These are phyloP conservation scores for Protonemura montana DNA, from an alignment of 2,888 invertebrate genomes.

Conservation along the genomic window DNA sequence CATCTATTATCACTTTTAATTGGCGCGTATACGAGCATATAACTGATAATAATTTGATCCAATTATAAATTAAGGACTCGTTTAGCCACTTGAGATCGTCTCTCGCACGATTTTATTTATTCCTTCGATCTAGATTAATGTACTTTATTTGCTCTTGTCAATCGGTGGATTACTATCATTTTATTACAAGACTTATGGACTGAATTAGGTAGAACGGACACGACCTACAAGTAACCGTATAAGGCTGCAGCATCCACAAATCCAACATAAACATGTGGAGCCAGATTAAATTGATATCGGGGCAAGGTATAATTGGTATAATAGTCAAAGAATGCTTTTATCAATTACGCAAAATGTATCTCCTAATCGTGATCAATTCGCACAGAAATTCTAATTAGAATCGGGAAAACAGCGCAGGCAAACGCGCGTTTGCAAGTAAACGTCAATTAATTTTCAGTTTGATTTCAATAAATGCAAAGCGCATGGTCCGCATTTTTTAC, in stretches of 20 bases:
- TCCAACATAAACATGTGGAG: not conserved
- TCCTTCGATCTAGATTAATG: constrained; percentile 2
- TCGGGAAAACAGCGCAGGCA: not conserved
- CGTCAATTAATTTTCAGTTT: not conserved
- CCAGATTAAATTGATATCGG: not conserved
- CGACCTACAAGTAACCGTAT: not conserved
- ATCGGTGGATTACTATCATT: constrained; percentile 17
- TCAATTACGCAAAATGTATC: not conserved
- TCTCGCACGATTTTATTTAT: not conserved
- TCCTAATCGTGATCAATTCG: not conserved
- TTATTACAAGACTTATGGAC: not conserved
- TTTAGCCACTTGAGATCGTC: constrained; percentile 1
- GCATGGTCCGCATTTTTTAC: not conserved
- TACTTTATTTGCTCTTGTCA: constrained; percentile 24
- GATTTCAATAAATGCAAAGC: not conserved
- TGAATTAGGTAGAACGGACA: not conserved
- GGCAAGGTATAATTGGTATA: not conserved
- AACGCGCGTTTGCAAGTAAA: not conserved
- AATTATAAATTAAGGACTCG: constrained; percentile 12
- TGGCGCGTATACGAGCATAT: not conserved
- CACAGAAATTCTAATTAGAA: not conserved
- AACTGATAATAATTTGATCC: not conserved
- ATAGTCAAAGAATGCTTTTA: not conserved
- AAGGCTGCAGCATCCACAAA: not conserved
- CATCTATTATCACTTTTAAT: not conserved